Percentiles rank a stretch among this genome's conserved stretches.
These are phyloP conservation scores for Drosophila nannoptera DNA, from an alignment of 1,140 invertebrate genomes.

Conservation along the genomic window DNA sequence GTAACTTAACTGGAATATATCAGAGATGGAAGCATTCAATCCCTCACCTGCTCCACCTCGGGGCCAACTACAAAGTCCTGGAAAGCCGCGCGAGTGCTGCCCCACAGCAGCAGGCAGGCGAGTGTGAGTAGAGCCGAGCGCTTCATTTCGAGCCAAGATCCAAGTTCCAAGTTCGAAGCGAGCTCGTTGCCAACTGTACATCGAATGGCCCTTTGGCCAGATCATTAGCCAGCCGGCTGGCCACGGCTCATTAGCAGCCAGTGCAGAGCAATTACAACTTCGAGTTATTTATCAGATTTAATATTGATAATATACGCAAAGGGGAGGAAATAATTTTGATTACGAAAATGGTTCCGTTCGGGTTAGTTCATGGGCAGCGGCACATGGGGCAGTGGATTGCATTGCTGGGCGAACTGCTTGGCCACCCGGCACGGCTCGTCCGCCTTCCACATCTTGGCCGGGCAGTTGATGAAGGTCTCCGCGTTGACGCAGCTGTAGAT, in stretches of 20 bases:
- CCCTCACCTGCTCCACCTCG: constrained; percentile 22
- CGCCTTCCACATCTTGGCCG: constrained; percentile 66
- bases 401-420: constrained; percentile 67
- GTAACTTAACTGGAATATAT: too few species aligned
- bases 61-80: constrained; percentile 61
- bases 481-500: constrained; percentile 76
- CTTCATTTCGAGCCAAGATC: constrained; percentile 32
- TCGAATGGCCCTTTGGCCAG: constrained; percentile 26
- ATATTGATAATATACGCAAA: too few species aligned
- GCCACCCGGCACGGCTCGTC: constrained; percentile 60
- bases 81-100: constrained; percentile 33
- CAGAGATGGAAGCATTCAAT: neutral
- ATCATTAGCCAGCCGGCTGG: constrained; percentile 10
- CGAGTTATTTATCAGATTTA: neutral
- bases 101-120: constrained; percentile 31
- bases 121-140: constrained; percentile 10
- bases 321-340: neutral
- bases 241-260: constrained; percentile 48
- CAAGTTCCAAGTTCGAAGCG: neutral
- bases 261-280: constrained; percentile 14
- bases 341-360: constrained; percentile 9
- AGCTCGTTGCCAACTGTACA: constrained; percentile 36
- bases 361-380: constrained; percentile 63
- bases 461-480: constrained; percentile 73
- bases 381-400: constrained; percentile 73